phyloP scores from a whole-genome alignment of 2,888 invertebrate genomes.

The Idaea biselata region DNA sequence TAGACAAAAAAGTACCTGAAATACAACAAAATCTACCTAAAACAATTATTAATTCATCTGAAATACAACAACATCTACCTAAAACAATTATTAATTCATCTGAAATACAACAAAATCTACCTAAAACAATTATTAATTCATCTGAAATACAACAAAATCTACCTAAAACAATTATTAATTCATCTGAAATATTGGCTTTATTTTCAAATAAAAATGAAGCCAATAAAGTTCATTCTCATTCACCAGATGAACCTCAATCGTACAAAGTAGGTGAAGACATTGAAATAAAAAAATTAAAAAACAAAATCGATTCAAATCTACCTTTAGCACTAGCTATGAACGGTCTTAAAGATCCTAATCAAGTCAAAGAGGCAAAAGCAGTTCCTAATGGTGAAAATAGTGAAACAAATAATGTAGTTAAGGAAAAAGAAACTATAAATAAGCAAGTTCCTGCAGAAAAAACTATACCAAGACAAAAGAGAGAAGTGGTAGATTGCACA shows the following conservation, averaged over 20 bases:
- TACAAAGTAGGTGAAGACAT: constrained; percentile 62
- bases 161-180: constrained; percentile 10
- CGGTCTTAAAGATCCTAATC: constrained; percentile 28
- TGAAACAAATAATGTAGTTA: constrained; percentile 6
- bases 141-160: constrained; percentile 7
- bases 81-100: constrained; percentile 11
- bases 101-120: constrained; percentile 8
- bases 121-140: constrained; percentile 10
- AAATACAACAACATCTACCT: constrained; percentile 8
- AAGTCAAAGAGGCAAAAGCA: constrained; percentile 21
- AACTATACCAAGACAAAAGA: constrained; percentile 45
- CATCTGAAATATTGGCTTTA: no score
- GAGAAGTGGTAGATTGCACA: constrained; percentile 61
- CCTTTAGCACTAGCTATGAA: constrained; percentile 53
- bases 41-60: constrained; percentile 7
- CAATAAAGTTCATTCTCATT: constrained; percentile 46
- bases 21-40: constrained; percentile 10
- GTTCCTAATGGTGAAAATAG: constrained; percentile 4
- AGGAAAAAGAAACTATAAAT: background rate
- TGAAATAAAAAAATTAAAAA: constrained; percentile 30
- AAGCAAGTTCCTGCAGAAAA: constrained; percentile 5
- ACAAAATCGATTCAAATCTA: constrained; percentile 40
- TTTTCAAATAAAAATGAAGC: constrained; percentile 11
- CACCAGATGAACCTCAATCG: constrained; percentile 64
- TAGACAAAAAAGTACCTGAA: constrained; percentile 7